A percentile compares a stretch with the other conserved stretches of the same genome.
Conservation (phyloP, 2,888 invertebrate genomes). For the Heliconius aoede region DNA sequence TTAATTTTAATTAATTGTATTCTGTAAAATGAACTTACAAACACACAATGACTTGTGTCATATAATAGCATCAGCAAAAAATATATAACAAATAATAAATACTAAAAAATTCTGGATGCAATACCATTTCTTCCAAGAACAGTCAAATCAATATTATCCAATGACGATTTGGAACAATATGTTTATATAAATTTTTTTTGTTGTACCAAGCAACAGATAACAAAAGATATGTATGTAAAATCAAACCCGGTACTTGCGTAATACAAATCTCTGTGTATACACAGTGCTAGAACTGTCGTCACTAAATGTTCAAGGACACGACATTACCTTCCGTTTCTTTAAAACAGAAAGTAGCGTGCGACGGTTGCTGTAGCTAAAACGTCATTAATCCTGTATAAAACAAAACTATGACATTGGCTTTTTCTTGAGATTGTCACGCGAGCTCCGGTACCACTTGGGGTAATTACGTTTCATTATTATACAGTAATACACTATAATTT, state of each 20-base stretch:
- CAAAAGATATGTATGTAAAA: not conserved
- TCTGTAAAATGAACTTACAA: too few relatives aligned
- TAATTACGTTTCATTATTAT: constrained; percentile 76
- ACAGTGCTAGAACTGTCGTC: not conserved
- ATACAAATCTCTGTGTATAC: not conserved
- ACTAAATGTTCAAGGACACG: not conserved
- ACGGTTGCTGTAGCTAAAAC: constrained; percentile 36
- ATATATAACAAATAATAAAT: too few relatives aligned
- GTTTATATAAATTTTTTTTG: too few relatives aligned
- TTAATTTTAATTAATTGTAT: too few relatives aligned
- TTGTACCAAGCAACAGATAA: too few relatives aligned
- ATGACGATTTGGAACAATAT: too few relatives aligned
- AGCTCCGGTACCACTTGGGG: constrained; percentile 72
- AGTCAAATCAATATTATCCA: too few relatives aligned
- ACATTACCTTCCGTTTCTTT: constrained; percentile 19
- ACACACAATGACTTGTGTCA: too few relatives aligned
- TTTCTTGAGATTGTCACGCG: constrained; percentile 70
- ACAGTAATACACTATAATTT: constrained; percentile 65
- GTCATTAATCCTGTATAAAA: constrained; percentile 50
- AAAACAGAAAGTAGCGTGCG: constrained; percentile 38
- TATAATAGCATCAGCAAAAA: too few relatives aligned
- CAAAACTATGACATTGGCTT: constrained; percentile 54
- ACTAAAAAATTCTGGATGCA: too few relatives aligned
- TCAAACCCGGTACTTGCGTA: not conserved
- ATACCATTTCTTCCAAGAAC: too few relatives aligned